These are phyloP conservation scores for Melanostigma gelatinosum DNA, from an alignment of 2,113 vertebrate species.

Conservation along the genomic window DNA sequence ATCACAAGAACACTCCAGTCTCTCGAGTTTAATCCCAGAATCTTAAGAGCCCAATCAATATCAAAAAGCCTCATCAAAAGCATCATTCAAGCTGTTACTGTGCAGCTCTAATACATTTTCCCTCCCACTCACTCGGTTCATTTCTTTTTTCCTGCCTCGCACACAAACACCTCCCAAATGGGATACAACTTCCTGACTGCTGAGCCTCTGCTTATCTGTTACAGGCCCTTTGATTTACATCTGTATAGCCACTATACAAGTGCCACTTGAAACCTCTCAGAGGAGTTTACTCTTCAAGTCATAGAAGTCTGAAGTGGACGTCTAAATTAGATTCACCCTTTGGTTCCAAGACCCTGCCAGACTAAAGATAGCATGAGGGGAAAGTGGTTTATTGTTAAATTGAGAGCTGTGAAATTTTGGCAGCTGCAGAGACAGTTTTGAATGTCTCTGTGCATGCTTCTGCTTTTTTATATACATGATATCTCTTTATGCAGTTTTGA, in stretches of 20 bases:
- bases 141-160: slow-evolving; percentile 31
- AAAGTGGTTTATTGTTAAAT: slow-evolving; percentile 39
- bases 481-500: neutral
- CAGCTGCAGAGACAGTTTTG: slow-evolving; percentile 10
- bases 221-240: slow-evolving; percentile 67
- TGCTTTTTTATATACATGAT: neutral
- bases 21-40: slow-evolving; percentile 6
- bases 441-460: slow-evolving; percentile 18
- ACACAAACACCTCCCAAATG: slow-evolving; percentile 40
- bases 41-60: slow-evolving; percentile 19
- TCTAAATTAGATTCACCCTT: slow-evolving; percentile 60
- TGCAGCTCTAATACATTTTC: slow-evolving; percentile 33
- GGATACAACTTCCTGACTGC: slow-evolving; percentile 37
- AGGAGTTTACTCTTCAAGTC: slow-evolving; percentile 47
- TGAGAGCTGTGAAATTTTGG: slow-evolving; percentile 9
- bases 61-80: slow-evolving; percentile 42
- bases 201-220: slow-evolving; percentile 34
- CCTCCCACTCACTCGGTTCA: slow-evolving; percentile 26
- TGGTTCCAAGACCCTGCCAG: slow-evolving; percentile 8
- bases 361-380: slow-evolving; percentile 20
- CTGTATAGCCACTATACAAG: slow-evolving; percentile 71
- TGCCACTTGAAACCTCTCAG: slow-evolving; percentile 70
- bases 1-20: slow-evolving; percentile 6
- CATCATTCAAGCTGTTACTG: slow-evolving; percentile 30
- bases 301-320: slow-evolving; percentile 64